These are phyloP conservation scores for Stegodyphus mimosarum DNA, from an alignment of 1,140 invertebrate species.

Conservation along the genomic window DNA sequence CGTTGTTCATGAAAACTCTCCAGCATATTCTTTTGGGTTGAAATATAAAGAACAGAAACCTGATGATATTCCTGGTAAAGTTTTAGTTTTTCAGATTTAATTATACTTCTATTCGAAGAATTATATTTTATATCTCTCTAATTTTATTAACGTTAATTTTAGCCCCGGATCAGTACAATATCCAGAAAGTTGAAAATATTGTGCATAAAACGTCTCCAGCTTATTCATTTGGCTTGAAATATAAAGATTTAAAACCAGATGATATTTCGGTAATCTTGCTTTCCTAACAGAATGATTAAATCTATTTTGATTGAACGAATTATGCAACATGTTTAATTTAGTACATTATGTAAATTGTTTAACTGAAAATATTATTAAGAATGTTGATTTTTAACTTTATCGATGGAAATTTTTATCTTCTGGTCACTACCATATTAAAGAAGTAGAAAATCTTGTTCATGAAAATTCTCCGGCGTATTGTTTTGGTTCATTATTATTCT, in stretches of 20 bases:
- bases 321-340: too few relatives aligned
- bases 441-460: too few relatives aligned
- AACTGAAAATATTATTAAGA: too few relatives aligned
- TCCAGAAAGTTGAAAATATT: slow-evolving; percentile 77
- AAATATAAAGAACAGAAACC: slow-evolving; percentile 71
- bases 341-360: too few relatives aligned
- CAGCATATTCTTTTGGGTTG: slow-evolving; percentile 76
- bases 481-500: too few relatives aligned
- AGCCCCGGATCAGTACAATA: slow-evolving; percentile 82
- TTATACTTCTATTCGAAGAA: slow-evolving; percentile 64
- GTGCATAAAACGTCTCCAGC: slow-evolving; percentile 74
- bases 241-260: slow-evolving; percentile 68
- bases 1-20: slow-evolving; percentile 3
- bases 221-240: slow-evolving; percentile 78
- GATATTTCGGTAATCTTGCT: slow-evolving; percentile 70
- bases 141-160: background rate
- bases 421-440: too few relatives aligned
- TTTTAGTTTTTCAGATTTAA: background rate
- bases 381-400: too few relatives aligned
- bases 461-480: too few relatives aligned
- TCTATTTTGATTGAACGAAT: too few relatives aligned
- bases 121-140: too few relatives aligned
- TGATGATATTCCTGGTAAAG: slow-evolving; percentile 71
- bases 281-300: too few relatives aligned
- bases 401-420: too few relatives aligned